Percentiles rank a stretch among this genome's conserved stretches.
phyloP scores from a whole-genome alignment of 2,113 vertebrate genomes.

The Pterocles burchelli region DNA sequence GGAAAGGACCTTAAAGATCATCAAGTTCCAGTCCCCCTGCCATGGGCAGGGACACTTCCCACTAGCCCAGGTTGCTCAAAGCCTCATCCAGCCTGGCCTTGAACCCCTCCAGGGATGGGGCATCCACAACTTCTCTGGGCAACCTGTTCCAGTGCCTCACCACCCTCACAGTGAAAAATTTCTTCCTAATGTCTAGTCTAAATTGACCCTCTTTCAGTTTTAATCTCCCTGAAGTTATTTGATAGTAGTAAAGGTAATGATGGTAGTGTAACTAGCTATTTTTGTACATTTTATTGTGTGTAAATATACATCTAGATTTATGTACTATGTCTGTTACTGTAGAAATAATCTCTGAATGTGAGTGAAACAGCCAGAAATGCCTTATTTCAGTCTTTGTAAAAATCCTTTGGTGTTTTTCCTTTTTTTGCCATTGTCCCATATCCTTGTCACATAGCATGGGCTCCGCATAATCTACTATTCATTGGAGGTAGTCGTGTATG shows the following conservation, averaged over 20 bases:
- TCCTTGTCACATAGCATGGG: not conserved
- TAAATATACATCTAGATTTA: not conserved
- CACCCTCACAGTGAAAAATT: too few relatives aligned
- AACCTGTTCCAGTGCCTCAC: too few relatives aligned
- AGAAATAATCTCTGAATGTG: not conserved
- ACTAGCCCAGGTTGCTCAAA: too few relatives aligned
- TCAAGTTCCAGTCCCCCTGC: too few relatives aligned
- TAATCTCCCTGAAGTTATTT: not conserved
- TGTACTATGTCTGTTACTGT: not conserved
- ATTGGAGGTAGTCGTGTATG: not conserved
- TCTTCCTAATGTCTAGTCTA: too few relatives aligned
- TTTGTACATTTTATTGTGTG: not conserved
- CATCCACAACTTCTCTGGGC: too few relatives aligned
- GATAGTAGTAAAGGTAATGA: not conserved
- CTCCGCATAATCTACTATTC: not conserved
- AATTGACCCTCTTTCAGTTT: too few relatives aligned
- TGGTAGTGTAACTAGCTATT: not conserved
- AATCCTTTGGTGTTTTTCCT: not conserved
- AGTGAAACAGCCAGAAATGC: not conserved
- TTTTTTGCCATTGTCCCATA: fast-evolving
- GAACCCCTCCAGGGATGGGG: too few relatives aligned
- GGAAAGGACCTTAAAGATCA: too few relatives aligned
- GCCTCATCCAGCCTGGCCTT: too few relatives aligned
- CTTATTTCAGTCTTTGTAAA: not conserved
- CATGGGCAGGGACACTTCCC: too few relatives aligned